Evolutionary conservation across 2,888 invertebrate genomes (phyloP), one percentile per base, ranked within the genome.

Genomic region (Clitarchus hookeri): DNA sequence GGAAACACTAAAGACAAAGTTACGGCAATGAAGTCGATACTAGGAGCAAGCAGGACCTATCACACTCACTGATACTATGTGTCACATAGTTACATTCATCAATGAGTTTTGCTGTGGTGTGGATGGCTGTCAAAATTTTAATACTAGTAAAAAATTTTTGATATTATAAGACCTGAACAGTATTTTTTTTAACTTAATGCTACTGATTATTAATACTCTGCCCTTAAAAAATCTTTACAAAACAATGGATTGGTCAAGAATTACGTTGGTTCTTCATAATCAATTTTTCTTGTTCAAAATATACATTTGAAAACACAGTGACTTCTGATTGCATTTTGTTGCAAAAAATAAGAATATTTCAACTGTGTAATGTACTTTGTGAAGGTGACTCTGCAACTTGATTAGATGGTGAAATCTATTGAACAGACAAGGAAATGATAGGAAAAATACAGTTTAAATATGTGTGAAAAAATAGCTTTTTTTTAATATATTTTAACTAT

Each of bases 1-100:
- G 85, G 95, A 96, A 87, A 94, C 95, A 90, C 93, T 97, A 26
- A 80, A 65, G 84, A 85, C 83, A 53, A 86, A 86, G 53, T 12
- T 84, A 54, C 27, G n/a, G 12, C 44, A 82, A 82, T 82, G 82
- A 82, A n/a, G n/a, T 65, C 19, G n/a, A 19, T 19, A 65, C 65
- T 65, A 65, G 65, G 65, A 65, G 8, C n/a, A n/a, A 65, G n/a
- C 65, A 65, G n/a, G 1, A 19, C n/a, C 65, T 23, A n/a, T n/a
- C n/a, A 65, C 65, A 65, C 48, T 13, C 48, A 48, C 16, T 11
- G 11, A 48, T 48, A 48, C 16, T 48, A 48, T 16, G 16, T 48
- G 48, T 48, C 6, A 16, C 0, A 16, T 48, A 48, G 16, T 16
- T 48, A 48, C 48, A 16, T 48, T 8, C 48, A 48, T 48, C 48